Percentiles rank a stretch among this genome's conserved stretches.
Evolutionary conservation across 2,113 vertebrate species (phyloP).

Genomic region (Campylorhamphus procurvoides): DNA sequence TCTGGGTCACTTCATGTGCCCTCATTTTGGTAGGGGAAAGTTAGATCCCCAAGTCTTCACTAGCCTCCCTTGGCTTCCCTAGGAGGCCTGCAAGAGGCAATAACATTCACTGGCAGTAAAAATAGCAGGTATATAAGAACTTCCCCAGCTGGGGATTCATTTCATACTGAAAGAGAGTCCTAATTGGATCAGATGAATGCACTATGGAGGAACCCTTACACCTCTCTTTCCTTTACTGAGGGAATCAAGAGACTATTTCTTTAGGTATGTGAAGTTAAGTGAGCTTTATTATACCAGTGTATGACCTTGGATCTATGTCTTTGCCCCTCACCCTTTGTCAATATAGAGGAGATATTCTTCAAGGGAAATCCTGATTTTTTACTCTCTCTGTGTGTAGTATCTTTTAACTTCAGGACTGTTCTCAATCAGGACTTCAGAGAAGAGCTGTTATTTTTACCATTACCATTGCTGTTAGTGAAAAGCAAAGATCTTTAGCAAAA

Average conservation of each 20-base stretch:
- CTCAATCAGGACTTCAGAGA: background rate
- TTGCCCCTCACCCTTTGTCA: background rate
- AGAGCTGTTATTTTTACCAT: background rate
- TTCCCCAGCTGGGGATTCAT: background rate
- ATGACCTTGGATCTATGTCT: background rate
- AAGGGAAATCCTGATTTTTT: conserved; percentile 1
- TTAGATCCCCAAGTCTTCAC: background rate
- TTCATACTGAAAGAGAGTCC: background rate
- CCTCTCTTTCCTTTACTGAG: background rate
- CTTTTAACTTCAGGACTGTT: background rate
- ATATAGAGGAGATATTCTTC: background rate
- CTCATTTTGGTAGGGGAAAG: background rate
- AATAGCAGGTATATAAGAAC: background rate
- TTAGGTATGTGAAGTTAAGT: background rate
- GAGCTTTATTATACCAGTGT: background rate
- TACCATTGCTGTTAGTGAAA: background rate
- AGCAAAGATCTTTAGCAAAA: background rate
- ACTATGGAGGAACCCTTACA: background rate
- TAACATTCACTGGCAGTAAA: background rate
- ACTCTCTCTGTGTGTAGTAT: background rate
- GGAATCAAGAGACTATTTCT: background rate
- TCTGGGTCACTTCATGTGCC: background rate
- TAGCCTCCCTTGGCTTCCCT: background rate
- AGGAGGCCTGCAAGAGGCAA: background rate
- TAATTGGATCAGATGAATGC: background rate